phyloP scores from a whole-genome alignment of 2,797 vertebrate genomes.

The Clamator glandarius region DNA sequence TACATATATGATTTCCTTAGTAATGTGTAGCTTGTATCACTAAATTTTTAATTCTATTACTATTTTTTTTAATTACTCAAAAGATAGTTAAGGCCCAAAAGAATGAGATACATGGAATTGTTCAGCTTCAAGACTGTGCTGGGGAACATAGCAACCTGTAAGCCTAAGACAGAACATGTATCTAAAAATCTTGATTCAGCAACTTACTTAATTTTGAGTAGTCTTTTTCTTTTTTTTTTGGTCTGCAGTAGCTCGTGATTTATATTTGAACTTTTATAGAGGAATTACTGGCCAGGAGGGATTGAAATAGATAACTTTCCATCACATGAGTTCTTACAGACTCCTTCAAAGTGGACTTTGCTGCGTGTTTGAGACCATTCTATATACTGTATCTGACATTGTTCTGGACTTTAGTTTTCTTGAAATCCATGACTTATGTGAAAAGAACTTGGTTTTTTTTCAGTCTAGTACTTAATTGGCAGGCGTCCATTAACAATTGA shows the following conservation, averaged over 20 bases:
- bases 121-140: background rate
- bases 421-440: too few relatives aligned
- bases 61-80: background rate
- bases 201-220: background rate
- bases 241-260: background rate
- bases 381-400: background rate
- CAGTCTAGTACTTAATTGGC: background rate
- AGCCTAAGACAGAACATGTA: background rate
- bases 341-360: background rate
- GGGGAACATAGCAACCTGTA: background rate
- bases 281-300: background rate
- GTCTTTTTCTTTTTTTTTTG: background rate
- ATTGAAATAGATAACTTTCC: background rate
- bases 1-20: background rate
- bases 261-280: background rate
- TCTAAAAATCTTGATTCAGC: background rate
- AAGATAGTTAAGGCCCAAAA: background rate
- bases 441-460: too few relatives aligned
- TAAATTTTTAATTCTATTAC: background rate
- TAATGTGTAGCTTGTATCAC: background rate
- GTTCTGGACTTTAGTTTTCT: background rate
- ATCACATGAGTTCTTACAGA: background rate
- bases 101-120: background rate
- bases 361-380: background rate
- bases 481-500: background rate